These are phyloP conservation scores for Pedetes capensis DNA, from an alignment of 2,113 vertebrate species.

Conservation along the genomic window DNA sequence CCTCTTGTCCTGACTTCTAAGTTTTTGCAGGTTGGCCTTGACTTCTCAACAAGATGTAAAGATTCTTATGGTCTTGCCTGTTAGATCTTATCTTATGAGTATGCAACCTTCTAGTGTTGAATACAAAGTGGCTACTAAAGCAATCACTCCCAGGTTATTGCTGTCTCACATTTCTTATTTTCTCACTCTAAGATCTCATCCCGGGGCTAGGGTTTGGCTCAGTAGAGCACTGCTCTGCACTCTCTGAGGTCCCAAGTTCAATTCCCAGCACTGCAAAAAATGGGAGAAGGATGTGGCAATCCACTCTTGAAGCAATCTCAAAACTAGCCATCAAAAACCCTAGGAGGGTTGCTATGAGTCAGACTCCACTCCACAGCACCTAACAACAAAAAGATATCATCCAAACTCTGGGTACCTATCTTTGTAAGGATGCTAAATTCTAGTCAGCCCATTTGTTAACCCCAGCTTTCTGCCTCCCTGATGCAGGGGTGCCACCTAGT, in stretches of 20 bases:
- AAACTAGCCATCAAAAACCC: no score
- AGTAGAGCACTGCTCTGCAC: no score
- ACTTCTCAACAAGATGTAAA: background rate
- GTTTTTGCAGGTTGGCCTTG: background rate
- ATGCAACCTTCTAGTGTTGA: background rate
- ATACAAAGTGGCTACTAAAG: background rate
- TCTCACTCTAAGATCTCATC: background rate
- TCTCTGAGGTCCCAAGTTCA: no score
- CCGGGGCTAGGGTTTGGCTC: no score
- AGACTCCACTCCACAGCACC: no score
- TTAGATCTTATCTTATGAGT: background rate
- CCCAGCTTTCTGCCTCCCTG: conserved; percentile 43
- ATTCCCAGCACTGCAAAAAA: no score
- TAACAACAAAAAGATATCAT: no score
- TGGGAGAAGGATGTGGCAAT: no score
- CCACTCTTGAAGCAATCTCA: no score
- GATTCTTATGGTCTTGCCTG: background rate
- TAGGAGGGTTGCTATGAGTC: no score
- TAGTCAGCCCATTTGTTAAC: background rate
- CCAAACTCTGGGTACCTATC: background rate
- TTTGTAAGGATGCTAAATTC: conserved; percentile 9
- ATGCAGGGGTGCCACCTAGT: conserved; percentile 56
- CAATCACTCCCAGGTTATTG: background rate
- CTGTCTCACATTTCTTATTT: background rate
- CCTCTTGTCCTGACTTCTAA: background rate